Evolutionary conservation across 2,797 vertebrate genomes (phyloP).

Genomic region (Diplodus sargus): DNA sequence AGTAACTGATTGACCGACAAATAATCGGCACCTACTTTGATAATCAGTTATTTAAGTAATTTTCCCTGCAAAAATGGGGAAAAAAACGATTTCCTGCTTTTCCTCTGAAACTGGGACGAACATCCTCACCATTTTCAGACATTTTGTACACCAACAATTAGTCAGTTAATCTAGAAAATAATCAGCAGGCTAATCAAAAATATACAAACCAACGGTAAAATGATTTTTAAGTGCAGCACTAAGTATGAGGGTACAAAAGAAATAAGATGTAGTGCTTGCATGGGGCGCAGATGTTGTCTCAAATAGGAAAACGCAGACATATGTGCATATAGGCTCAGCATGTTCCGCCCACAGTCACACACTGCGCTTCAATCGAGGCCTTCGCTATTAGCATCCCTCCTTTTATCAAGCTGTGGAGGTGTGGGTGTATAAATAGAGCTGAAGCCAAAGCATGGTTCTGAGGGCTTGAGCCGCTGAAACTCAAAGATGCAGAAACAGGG

Average conservation of each 20-base stretch:
- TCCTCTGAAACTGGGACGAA: too few species aligned
- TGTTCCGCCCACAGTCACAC: constrained; percentile 31
- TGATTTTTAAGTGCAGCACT: too few species aligned
- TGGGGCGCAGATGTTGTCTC: neutral
- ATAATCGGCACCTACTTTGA: too few species aligned
- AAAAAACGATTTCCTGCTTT: too few species aligned
- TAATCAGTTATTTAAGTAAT: too few species aligned
- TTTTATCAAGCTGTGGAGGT: constrained; percentile 61
- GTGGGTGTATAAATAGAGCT: constrained; percentile 74
- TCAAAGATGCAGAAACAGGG: constrained; percentile 39
- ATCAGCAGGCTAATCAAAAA: too few species aligned
- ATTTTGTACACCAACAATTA: too few species aligned
- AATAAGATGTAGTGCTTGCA: neutral
- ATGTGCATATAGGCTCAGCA: neutral
- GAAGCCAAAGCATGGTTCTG: constrained; percentile 1
- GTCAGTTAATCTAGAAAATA: too few species aligned
- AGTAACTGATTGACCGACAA: too few species aligned
- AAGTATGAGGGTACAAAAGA: neutral
- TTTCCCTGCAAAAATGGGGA: too few species aligned
- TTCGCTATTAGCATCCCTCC: constrained; percentile 48
- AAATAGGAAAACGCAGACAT: constrained; percentile 11
- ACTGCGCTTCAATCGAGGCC: constrained; percentile 20
- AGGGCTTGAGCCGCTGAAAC: constrained; percentile 26
- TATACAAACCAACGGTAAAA: too few species aligned
- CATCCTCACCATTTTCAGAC: too few species aligned